phyloP scores from a whole-genome alignment of 2,113 vertebrate genomes.

The Coturnix japonica region DNA sequence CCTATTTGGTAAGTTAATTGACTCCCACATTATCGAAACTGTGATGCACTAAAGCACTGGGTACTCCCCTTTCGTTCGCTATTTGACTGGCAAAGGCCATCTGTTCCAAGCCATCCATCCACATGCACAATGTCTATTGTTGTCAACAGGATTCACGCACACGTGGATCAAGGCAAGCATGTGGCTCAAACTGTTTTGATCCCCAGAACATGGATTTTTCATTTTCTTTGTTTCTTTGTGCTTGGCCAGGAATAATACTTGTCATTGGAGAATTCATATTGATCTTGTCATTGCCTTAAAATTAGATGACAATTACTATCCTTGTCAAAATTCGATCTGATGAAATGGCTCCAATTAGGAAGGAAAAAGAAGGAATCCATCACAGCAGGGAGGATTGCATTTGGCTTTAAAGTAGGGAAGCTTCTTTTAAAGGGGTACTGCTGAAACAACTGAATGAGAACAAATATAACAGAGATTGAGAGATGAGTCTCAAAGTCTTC shows the following conservation, averaged over 20 bases:
- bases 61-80: conserved; percentile 61
- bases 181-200: conserved; percentile 52
- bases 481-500: background rate
- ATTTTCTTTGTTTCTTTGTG: conserved; percentile 64
- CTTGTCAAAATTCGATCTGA: conserved; percentile 71
- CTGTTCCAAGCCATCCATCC: conserved; percentile 62
- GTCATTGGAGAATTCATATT: conserved; percentile 68
- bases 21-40: conserved; percentile 53
- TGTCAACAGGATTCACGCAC: conserved; percentile 48
- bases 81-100: conserved; percentile 66
- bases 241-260: conserved; percentile 56
- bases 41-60: conserved; percentile 41
- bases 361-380: conserved; percentile 70
- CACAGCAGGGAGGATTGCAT: conserved; percentile 20
- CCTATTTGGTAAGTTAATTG: conserved; percentile 62
- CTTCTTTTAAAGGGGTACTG: conserved; percentile 21
- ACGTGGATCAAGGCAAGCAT: conserved; percentile 46
- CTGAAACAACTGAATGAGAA: background rate
- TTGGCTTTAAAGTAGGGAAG: conserved; percentile 31
- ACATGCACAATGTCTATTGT: conserved; percentile 40
- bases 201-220: conserved; percentile 65
- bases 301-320: conserved; percentile 73
- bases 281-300: conserved; percentile 70
- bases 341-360: conserved; percentile 69
- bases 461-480: background rate